Evolutionary conservation across 1,140 invertebrate genomes (phyloP).

Genomic region (Hyles vespertilio): DNA sequence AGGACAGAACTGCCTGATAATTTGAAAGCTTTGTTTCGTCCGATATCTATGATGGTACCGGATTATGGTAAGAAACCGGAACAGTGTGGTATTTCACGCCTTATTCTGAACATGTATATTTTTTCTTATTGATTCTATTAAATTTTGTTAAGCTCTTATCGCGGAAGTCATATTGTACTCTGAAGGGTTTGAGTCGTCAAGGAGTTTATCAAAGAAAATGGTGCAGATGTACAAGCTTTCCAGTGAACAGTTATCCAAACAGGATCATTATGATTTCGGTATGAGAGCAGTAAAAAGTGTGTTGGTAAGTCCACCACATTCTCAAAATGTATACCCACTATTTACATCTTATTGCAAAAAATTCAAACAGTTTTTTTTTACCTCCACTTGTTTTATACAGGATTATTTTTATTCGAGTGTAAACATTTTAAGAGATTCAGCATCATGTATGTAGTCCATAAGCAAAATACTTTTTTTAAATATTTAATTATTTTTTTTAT

Average conservation of each 20-base stretch:
- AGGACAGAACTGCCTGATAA: conserved; percentile 90
- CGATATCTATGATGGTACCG: conserved; percentile 95
- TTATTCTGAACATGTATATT: too few species aligned
- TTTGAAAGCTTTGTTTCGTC: conserved; percentile 90
- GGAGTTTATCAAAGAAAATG: conserved; percentile 91
- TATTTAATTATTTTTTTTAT: too few species aligned
- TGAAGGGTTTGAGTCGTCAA: conserved; percentile 93
- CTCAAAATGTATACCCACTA: too few species aligned
- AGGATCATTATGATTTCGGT: conserved; percentile 96
- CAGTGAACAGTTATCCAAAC: conserved; percentile 93
- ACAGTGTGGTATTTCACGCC: too few species aligned
- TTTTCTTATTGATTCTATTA: not conserved
- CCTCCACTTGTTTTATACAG: too few species aligned
- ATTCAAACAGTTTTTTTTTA: too few species aligned
- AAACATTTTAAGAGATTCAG: too few species aligned
- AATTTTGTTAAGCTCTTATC: conserved; percentile 81
- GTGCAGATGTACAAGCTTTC: conserved; percentile 94
- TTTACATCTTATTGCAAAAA: too few species aligned
- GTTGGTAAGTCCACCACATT: conserved; percentile 48
- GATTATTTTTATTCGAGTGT: too few species aligned
- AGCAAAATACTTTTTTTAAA: too few species aligned
- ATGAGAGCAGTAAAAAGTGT: conserved; percentile 88
- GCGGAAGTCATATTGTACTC: conserved; percentile 95
- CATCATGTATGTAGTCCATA: too few species aligned
- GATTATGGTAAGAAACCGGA: conserved; percentile 82